These are phyloP conservation scores for Scelioninae gen. 2 DNA, from an alignment of 2,888 invertebrate species.

Conservation along the genomic window DNA sequence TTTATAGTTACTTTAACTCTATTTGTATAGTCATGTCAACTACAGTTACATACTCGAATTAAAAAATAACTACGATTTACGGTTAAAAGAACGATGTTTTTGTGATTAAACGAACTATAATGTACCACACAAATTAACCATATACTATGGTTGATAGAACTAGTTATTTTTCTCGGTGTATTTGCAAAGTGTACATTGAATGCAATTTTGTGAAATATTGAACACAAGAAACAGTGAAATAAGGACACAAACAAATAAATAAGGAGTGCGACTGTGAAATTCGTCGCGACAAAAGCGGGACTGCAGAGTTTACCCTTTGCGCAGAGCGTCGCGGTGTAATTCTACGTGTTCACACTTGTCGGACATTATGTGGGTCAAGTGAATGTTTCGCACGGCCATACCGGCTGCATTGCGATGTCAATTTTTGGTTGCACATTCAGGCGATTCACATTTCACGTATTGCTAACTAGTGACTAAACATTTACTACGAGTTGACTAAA, in stretches of 20 bases:
- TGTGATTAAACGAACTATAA: too few relatives aligned
- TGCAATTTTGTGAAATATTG: too few relatives aligned
- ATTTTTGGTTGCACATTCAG: slow-evolving; percentile 8
- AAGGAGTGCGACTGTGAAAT: slow-evolving; percentile 13
- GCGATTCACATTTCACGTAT: background rate
- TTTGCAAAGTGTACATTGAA: too few relatives aligned
- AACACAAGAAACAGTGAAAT: slow-evolving; percentile 16
- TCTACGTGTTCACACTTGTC: slow-evolving; percentile 15
- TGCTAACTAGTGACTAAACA: background rate
- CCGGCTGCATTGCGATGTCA: background rate
- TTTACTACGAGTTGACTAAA: slow-evolving; percentile 4
- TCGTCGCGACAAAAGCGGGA: slow-evolving; percentile 6
- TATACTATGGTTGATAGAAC: too few relatives aligned
- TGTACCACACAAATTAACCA: too few relatives aligned
- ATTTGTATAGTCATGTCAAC: too few relatives aligned
- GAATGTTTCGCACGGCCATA: slow-evolving; percentile 19
- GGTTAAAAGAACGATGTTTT: too few relatives aligned
- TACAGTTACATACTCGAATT: too few relatives aligned
- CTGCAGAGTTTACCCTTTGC: slow-evolving; percentile 6
- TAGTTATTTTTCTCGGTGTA: too few relatives aligned
- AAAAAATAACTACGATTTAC: too few relatives aligned
- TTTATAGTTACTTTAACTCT: too few relatives aligned
- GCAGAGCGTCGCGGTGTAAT: slow-evolving; percentile 10
- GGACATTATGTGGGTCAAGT: slow-evolving; percentile 23
- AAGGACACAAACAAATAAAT: slow-evolving; percentile 17